phyloP scores from a whole-genome alignment of 2,888 invertebrate species.

The Oxycera nigricornis region DNA sequence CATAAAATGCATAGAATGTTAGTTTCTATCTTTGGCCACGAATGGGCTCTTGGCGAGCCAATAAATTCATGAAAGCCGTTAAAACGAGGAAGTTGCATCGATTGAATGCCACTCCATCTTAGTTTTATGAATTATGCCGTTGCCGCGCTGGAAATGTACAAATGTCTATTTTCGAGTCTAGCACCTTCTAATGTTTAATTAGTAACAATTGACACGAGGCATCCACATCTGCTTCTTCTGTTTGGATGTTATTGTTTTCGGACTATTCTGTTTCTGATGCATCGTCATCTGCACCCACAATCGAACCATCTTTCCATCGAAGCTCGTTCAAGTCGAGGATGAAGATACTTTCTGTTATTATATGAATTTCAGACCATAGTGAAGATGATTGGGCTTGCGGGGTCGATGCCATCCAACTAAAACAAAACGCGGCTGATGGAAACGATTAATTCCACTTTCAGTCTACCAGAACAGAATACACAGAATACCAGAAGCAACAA shows the following conservation, averaged over 20 bases:
- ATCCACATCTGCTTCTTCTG: conserved; percentile 2
- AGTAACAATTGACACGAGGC: conserved; percentile 10
- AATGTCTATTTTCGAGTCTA: conserved; percentile 1
- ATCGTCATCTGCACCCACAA: neutral
- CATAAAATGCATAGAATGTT: conserved; percentile 9
- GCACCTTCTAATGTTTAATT: conserved; percentile 23
- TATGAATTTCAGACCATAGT: neutral
- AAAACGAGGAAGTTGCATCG: conserved; percentile 24
- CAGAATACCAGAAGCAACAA: conserved; percentile 17
- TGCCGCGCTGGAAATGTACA: neutral
- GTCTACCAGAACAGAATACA: neutral
- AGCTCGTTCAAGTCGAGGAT: too few species aligned
- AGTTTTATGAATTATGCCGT: conserved; percentile 7
- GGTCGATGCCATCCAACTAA: conserved; percentile 31
- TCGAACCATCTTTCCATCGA: too few species aligned
- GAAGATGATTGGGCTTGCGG: neutral
- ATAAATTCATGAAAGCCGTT: conserved; percentile 33
- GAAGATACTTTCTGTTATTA: conserved; percentile 1
- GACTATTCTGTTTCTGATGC: neutral
- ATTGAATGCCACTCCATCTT: neutral
- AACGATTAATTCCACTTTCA: neutral
- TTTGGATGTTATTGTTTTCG: conserved; percentile 9
- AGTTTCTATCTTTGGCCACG: conserved; percentile 30
- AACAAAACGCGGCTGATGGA: neutral
- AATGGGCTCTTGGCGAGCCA: conserved; percentile 9